phyloP scores from a whole-genome alignment of 2,797 vertebrate species.

The Merluccius polli region DNA sequence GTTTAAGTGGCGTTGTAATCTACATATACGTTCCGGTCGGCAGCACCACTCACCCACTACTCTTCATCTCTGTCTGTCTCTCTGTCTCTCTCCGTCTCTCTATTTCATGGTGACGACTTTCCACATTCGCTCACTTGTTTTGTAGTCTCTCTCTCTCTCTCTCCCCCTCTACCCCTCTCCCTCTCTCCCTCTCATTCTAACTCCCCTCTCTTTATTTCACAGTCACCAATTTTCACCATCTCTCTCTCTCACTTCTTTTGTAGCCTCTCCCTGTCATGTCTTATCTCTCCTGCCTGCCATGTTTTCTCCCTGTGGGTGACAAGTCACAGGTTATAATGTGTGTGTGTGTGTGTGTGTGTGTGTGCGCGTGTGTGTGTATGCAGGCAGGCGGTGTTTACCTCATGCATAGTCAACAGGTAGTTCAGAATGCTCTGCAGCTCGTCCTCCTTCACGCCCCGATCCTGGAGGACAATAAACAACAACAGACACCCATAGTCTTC shows the following conservation, averaged over 20 bases:
- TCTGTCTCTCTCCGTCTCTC: neutral
- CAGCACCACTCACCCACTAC: neutral
- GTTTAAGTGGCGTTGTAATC: neutral
- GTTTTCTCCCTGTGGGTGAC: neutral
- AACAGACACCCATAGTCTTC: neutral
- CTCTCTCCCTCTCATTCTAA: neutral
- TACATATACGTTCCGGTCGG: neutral
- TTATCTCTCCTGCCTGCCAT: constrained; percentile 1
- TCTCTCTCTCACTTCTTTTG: constrained; percentile 24
- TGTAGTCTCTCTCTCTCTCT: neutral
- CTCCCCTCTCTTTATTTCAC: neutral
- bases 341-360: too few species aligned
- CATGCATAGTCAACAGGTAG: constrained; percentile 97
- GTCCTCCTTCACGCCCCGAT: constrained; percentile 97
- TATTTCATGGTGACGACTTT: neutral
- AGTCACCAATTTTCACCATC: neutral
- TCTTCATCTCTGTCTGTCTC: neutral
- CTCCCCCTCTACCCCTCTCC: neutral
- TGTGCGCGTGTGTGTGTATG: neutral
- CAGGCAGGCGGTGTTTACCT: constrained; percentile 72
- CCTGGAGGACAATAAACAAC: constrained; percentile 64
- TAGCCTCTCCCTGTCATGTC: neutral
- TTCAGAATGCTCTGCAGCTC: constrained; percentile 99
- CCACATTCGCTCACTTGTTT: too few species aligned
- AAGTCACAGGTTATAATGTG: neutral